A percentile compares a stretch with the other conserved stretches of the same genome.
Conservation (phyloP, 2,113 vertebrate species). For the Oxyura jamaicensis region DNA sequence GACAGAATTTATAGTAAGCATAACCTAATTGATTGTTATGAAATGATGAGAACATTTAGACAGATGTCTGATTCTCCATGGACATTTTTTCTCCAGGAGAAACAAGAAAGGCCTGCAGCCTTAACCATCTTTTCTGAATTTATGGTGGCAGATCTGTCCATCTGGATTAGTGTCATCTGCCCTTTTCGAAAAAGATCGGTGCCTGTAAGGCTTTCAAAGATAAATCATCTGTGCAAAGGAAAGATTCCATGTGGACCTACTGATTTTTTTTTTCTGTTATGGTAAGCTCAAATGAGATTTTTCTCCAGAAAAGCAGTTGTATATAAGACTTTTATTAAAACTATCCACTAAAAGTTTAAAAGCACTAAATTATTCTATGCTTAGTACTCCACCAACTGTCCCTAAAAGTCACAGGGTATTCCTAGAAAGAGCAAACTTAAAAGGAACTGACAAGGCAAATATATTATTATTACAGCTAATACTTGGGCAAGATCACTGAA, state of each 20-base stretch:
- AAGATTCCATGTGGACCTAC: not conserved
- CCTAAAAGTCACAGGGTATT: not conserved
- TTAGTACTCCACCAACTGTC: not conserved
- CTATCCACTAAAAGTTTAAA: not conserved
- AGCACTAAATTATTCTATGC: not conserved
- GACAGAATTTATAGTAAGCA: not conserved
- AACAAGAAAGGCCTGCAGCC: conserved; percentile 32
- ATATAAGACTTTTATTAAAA: not conserved
- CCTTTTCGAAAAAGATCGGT: conserved; percentile 14
- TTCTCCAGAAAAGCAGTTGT: not conserved
- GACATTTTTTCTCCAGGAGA: conserved; percentile 26
- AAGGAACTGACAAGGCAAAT: not conserved
- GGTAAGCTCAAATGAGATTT: not conserved
- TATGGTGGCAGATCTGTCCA: conserved; percentile 50
- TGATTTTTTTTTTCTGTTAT: not conserved
- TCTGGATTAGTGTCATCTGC: conserved; percentile 44
- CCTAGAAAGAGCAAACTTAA: not conserved
- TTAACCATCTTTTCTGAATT: conserved; percentile 38
- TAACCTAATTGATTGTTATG: not conserved
- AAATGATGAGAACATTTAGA: conserved; percentile 27
- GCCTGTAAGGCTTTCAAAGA: conserved; percentile 19
- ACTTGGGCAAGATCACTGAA: not conserved
- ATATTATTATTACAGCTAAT: not conserved
- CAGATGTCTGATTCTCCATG: conserved; percentile 28
- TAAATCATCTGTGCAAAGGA: conserved; percentile 34